These are phyloP conservation scores for Lochmaea capreae DNA, from an alignment of 2,888 invertebrate species.

Conservation along the genomic window DNA sequence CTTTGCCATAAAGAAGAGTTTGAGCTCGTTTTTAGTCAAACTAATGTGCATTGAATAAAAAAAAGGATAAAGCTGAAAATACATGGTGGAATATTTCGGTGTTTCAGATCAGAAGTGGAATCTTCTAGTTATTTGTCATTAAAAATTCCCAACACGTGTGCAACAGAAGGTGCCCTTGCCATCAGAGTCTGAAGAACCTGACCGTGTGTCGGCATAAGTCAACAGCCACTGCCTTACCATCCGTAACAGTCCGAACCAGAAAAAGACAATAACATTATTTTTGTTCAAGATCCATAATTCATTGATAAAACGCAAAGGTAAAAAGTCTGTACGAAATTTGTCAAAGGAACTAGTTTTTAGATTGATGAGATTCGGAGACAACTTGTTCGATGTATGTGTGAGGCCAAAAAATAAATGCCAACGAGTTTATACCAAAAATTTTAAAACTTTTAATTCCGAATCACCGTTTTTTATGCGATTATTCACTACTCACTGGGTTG, in stretches of 20 bases:
- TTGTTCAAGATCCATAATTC: constrained; percentile 45
- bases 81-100: constrained; percentile 7
- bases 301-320: constrained; percentile 43
- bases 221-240: constrained; percentile 26
- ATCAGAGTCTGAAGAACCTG: constrained; percentile 41
- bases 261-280: constrained; percentile 49
- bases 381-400: constrained; percentile 28
- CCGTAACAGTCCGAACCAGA: constrained; percentile 37
- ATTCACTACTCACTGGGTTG: too few relatives aligned
- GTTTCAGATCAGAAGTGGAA: constrained; percentile 5
- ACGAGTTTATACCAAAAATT: not conserved
- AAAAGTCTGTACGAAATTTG: constrained; percentile 49
- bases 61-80: not conserved
- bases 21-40: not conserved
- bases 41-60: not conserved
- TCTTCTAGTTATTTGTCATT: constrained; percentile 42
- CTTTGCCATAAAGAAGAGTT: too few relatives aligned
- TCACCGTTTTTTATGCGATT: not conserved
- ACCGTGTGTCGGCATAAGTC: constrained; percentile 32
- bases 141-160: constrained; percentile 51
- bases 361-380: constrained; percentile 41
- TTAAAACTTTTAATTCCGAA: not conserved
- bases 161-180: constrained; percentile 50
- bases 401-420: constrained; percentile 3
- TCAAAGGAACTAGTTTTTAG: constrained; percentile 48